Base-by-base conservation (phyloP, 1,140 invertebrate genomes). In the Belonocnema kinseyi region DNA sequence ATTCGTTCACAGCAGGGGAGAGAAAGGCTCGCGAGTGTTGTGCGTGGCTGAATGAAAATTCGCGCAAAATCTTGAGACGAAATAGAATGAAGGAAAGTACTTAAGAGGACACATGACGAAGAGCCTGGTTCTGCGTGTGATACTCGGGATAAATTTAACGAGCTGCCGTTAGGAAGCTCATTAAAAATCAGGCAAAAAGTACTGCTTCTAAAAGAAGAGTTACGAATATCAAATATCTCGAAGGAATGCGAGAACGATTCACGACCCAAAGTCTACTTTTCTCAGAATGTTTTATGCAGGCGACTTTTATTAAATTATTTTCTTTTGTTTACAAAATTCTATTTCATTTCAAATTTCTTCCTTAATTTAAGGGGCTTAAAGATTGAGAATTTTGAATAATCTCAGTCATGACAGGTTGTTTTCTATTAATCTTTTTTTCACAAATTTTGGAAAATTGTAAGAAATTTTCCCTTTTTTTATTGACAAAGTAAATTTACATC, bases 141-240 rank as follows among this genome's bases (percentile, higher is more conserved):
- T 66, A 66, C 21, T 14, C 61, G 61, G 61, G 61, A 66, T 66
- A 66, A 66, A 66, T 66, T 66, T 66, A 66, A 66, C 61, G 61
- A 66, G 61, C 61, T 66, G 61, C 61, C 61, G 61, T 66, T 66
- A 66, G 61, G 61, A 66, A 66, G 61, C 61, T 66, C 61, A 66
- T 66, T 66, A 66, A 66, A 66, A 66, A 66, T 66, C 61, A 66
- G 26, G 14, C 26, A 66, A 66, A 66, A 66, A 26, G 16, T 46
- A 66, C 58, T 66, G 58, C 58, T 66, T 66, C 58, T 66, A 66
- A 66, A 66, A 66, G 61, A 66, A 66, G 61, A 66, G 26, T 66
- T 66, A 66, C 61, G 61, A 66, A 66, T 66, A 66, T 66, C 61
- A 66, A 66, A 66, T 66, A 66, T 66, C 61, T 66, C 61, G 33